These are phyloP conservation scores for Deilephila porcellus DNA, from an alignment of 2,888 invertebrate species.

Conservation along the genomic window DNA sequence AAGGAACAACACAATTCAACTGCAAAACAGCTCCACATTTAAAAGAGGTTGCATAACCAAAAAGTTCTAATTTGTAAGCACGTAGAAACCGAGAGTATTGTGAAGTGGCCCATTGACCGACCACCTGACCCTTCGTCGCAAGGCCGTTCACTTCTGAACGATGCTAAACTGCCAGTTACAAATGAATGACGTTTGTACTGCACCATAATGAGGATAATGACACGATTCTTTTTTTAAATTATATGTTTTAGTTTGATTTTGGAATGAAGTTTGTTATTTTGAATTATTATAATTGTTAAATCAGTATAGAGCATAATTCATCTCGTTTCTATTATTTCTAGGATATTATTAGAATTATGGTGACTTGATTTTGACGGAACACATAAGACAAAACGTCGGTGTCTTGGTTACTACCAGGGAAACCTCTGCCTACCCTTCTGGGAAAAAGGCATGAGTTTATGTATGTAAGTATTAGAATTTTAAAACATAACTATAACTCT, in stretches of 20 bases:
- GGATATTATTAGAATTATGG: no score
- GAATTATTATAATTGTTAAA: no score
- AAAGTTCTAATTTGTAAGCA: conserved; percentile 37
- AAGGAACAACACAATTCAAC: conserved; percentile 21
- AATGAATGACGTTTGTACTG: conserved; percentile 14
- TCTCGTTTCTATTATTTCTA: no score
- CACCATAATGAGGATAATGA: conserved; percentile 24
- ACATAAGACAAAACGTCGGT: no score
- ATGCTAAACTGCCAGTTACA: conserved; percentile 17
- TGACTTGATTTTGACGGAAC: no score
- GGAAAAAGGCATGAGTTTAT: no score
- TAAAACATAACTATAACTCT: no score
- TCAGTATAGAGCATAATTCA: no score
- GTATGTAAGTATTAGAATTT: no score
- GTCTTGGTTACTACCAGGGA: no score
- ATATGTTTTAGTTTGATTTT: neutral
- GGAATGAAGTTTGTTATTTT: neutral
- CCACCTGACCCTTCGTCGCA: conserved; percentile 68
- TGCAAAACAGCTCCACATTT: conserved; percentile 26
- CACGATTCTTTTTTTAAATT: neutral
- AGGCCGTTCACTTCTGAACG: conserved; percentile 63
- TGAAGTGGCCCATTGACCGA: conserved; percentile 71
- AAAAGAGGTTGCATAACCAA: conserved; percentile 32
- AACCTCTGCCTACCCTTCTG: no score
- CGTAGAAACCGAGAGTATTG: conserved; percentile 68